Base-by-base conservation (phyloP, 2,888 invertebrate species). In the Stomorhina lunata region DNA sequence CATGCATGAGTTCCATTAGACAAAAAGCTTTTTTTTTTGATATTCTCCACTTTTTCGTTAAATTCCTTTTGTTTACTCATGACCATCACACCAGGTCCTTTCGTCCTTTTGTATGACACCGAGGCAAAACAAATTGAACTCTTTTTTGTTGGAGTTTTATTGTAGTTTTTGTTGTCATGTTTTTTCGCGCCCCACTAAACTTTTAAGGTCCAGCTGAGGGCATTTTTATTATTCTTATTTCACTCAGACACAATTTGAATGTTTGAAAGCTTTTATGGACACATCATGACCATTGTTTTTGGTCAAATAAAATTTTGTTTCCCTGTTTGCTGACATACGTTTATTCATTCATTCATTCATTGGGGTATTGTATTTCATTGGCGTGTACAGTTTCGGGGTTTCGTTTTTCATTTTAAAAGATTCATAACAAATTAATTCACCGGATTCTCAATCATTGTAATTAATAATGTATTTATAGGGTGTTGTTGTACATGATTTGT, bases 1-100 rank as follows among this genome's bases (percentile, higher is more conserved):
- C 68, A 88, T 86, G 88, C 89, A 86, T 86, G 87, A 89, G 87
- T 89, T 90, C 89, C 88, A 88, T 88, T 89, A 89, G 88, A 89
- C 88, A 89, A 89, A 84, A 69, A 89, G 87, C 87, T 87, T 61
- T 48, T 59, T 34, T 15, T 29, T 68, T n/a, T 72, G 2, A 17
- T 37, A 37, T 68, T 40, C 15, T n/a, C 6, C 32, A 37, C 34
- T 63, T 50, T 15, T n/a, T 48, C 2, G 22, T 37, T 55, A 22
- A 25, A 32, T 32, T 45, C 1, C 32, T 22, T 12, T 12, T 80
- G 34, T 68, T 71, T 73, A 40, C 59, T 50, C 48, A 80, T 50
- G 45, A 45, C 53, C 69, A 68, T 32, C 61, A 75, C 32, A 61
- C 40, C 65, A 73, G 40, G 40, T 43, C 32, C 50, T 61, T n/a